phyloP scores from a whole-genome alignment of 1,140 invertebrate genomes.

The Melipona quadrifasciata region DNA sequence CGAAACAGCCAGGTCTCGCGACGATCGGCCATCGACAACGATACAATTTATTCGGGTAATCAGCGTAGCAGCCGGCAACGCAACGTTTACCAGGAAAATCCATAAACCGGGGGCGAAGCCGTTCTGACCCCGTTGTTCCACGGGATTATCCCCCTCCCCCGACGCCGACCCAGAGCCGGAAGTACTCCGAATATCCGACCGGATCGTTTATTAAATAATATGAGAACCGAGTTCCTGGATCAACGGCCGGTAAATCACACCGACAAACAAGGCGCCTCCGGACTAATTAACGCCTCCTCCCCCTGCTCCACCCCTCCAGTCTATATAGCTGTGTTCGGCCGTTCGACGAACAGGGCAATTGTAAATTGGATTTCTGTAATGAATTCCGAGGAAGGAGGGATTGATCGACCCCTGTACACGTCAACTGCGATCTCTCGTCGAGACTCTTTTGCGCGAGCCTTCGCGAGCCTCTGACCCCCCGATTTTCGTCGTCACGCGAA shows the following conservation, averaged over 20 bases:
- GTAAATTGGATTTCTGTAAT: slow-evolving; percentile 43
- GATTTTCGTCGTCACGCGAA: no score
- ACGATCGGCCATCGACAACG: slow-evolving; percentile 31
- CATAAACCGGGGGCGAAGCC: slow-evolving; percentile 21
- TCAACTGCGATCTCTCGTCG: neutral
- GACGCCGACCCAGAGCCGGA: neutral
- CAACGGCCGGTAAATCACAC: slow-evolving; percentile 46
- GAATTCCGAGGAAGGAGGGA: slow-evolving; percentile 3
- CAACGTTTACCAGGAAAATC: slow-evolving; percentile 36
- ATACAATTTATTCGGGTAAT: slow-evolving; percentile 44
- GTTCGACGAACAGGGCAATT: slow-evolving; percentile 20
- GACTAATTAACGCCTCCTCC: slow-evolving; percentile 40
- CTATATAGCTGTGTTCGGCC: neutral
- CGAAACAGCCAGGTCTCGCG: neutral
- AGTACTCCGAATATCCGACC: slow-evolving; percentile 39
- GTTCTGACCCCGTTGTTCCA: neutral
- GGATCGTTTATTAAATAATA: slow-evolving; percentile 55
- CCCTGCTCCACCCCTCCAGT: neutral
- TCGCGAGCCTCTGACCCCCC: neutral
- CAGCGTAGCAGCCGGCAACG: slow-evolving; percentile 21
- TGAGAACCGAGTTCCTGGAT: slow-evolving; percentile 44
- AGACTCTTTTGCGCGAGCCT: neutral
- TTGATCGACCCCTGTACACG: neutral
- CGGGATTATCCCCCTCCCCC: slow-evolving; percentile 11
- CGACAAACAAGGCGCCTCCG: slow-evolving; percentile 47